phyloP scores from a whole-genome alignment of 2,888 invertebrate species.

The Napeogenes sylphis region DNA sequence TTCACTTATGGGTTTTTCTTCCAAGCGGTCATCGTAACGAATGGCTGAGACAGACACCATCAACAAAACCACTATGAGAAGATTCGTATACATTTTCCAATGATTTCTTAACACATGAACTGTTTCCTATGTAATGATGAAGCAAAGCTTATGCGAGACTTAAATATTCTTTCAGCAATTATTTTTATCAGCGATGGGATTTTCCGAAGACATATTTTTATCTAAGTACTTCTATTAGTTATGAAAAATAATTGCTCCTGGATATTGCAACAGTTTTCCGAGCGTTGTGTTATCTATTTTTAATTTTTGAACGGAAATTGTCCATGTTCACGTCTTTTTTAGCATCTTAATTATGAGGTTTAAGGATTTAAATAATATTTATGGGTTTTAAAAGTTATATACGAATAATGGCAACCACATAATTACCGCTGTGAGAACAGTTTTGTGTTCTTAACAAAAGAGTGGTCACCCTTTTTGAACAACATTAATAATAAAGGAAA shows the following conservation, averaged over 20 bases:
- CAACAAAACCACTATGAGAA: not conserved
- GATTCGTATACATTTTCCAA: not conserved
- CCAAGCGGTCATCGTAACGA: slow-evolving; percentile 9
- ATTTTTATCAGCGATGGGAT: slow-evolving; percentile 24
- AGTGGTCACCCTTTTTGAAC: too few relatives aligned
- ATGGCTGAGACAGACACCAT: not conserved
- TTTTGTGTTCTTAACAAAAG: too few relatives aligned
- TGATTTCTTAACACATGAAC: not conserved
- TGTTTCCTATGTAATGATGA: not conserved
- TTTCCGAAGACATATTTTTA: slow-evolving; percentile 26
- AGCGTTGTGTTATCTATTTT: slow-evolving; percentile 2
- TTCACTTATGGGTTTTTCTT: slow-evolving; percentile 26
- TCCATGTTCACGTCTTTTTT: not conserved
- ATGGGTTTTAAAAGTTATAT: too few relatives aligned
- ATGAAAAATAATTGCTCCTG: slow-evolving; percentile 24
- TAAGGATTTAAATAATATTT: too few relatives aligned
- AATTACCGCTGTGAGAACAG: too few relatives aligned
- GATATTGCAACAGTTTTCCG: slow-evolving; percentile 22
- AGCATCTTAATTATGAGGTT: too few relatives aligned
- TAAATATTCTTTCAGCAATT: slow-evolving; percentile 26
- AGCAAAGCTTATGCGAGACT: not conserved
- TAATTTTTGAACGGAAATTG: slow-evolving; percentile 4
- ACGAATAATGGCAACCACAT: too few relatives aligned
- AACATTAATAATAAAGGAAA: too few relatives aligned
- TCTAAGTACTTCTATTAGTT: slow-evolving; percentile 18